These are phyloP conservation scores for Sciaenops ocellatus DNA, from an alignment of 2,797 vertebrate genomes.

Conservation along the genomic window DNA sequence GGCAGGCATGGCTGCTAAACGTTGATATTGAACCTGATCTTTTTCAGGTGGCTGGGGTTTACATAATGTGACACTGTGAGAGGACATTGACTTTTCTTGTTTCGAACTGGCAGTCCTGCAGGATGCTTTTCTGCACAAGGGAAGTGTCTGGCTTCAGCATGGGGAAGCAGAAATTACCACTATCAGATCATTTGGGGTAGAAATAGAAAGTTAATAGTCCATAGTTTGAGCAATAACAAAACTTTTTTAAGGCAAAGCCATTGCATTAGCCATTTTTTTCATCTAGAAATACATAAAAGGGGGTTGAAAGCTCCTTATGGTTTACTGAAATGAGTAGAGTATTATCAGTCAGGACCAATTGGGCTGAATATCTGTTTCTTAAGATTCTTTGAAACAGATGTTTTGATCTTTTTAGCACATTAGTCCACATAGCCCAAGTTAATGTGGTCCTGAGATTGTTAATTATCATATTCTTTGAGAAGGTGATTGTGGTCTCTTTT, in stretches of 20 bases:
- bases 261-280: conserved; percentile 20
- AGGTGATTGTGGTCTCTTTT: conserved; percentile 28
- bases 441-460: conserved; percentile 32
- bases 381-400: conserved; percentile 35
- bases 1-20: conserved; percentile 20
- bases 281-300: conserved; percentile 17
- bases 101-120: conserved; percentile 59
- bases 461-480: conserved; percentile 35
- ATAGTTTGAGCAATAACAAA: conserved; percentile 44
- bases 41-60: conserved; percentile 65
- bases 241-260: conserved; percentile 30
- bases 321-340: conserved; percentile 38
- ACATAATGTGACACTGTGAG: conserved; percentile 58
- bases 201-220: conserved; percentile 65
- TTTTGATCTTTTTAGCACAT: conserved; percentile 23
- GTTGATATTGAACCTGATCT: conserved; percentile 48
- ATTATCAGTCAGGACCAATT: conserved; percentile 25
- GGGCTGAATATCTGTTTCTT: conserved; percentile 20
- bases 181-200: conserved; percentile 51
- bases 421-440: conserved; percentile 13
- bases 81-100: conserved; percentile 68
- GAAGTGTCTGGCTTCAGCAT: conserved; percentile 41
- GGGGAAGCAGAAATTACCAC: conserved; percentile 16
- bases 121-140: conserved; percentile 54
- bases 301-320: conserved; percentile 16